Conservation (phyloP, 2,113 vertebrate species). For the Podilymbus podiceps region DNA sequence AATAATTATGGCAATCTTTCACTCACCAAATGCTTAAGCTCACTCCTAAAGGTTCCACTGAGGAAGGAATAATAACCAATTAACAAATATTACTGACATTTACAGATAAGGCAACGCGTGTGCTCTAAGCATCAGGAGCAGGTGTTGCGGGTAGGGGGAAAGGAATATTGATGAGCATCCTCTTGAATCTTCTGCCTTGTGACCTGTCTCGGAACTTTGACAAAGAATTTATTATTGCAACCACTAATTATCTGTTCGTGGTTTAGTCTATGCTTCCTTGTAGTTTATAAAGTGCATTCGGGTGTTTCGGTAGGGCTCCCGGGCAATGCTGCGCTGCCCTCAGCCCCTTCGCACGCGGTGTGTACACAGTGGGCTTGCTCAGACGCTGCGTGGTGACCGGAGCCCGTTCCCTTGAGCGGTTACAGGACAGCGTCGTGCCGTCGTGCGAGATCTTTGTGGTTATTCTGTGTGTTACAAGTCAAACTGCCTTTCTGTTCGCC, state of each 20-base stretch:
- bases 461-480: neutral
- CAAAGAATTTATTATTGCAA: neutral
- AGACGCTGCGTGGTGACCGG: neutral
- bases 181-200: neutral
- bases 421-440: rapidly evolving
- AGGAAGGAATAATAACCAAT: neutral
- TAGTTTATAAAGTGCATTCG: neutral
- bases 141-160: neutral
- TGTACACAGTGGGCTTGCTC: neutral
- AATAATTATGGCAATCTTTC: neutral
- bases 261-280: neutral
- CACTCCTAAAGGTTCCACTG: neutral
- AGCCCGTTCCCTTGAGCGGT: neutral
- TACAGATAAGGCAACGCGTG: neutral
- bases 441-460: neutral
- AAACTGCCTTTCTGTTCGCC: neutral
- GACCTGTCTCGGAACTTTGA: neutral
- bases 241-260: neutral
- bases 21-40: neutral
- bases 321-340: neutral
- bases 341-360: rapidly evolving
- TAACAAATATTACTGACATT: neutral
- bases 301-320: neutral
- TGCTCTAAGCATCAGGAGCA: neutral
- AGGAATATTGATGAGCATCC: neutral